These are phyloP conservation scores for Sminthurides aquaticus DNA, from an alignment of 2,888 invertebrate species.

Conservation along the genomic window DNA sequence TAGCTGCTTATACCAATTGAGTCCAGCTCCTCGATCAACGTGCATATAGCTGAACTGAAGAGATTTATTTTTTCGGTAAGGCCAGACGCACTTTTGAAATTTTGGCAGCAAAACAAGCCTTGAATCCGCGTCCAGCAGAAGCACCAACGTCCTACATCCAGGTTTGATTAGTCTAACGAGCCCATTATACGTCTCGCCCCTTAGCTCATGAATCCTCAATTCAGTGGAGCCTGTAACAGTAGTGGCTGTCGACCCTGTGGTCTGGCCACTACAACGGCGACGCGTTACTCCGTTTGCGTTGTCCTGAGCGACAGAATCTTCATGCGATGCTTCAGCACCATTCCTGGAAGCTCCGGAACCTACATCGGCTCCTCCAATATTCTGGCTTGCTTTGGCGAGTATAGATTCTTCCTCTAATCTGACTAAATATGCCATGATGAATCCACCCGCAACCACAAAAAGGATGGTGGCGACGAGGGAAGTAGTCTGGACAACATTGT, in stretches of 20 bases:
- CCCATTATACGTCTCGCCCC: slow-evolving; percentile 91
- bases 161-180: slow-evolving; percentile 85
- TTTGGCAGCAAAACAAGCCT: slow-evolving; percentile 77
- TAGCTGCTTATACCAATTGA: slow-evolving; percentile 87
- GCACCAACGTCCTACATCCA: slow-evolving; percentile 85
- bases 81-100: slow-evolving; percentile 90
- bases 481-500: slow-evolving; percentile 69
- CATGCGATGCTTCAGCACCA: neutral
- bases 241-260: slow-evolving; percentile 20
- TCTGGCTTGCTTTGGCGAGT: slow-evolving; percentile 37
- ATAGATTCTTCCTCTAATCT: slow-evolving; percentile 30
- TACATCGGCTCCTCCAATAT: slow-evolving; percentile 9
- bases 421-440: slow-evolving; percentile 76
- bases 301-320: neutral
- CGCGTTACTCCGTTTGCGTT: neutral
- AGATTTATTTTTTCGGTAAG: slow-evolving; percentile 93
- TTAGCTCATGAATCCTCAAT: slow-evolving; percentile 77
- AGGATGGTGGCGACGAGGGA: slow-evolving; percentile 70
- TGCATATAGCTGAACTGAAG: slow-evolving; percentile 88
- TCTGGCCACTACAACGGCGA: slow-evolving; percentile 46
- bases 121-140: slow-evolving; percentile 82
- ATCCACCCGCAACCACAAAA: slow-evolving; percentile 70
- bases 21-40: slow-evolving; percentile 70
- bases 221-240: slow-evolving; percentile 53
- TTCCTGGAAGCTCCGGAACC: slow-evolving; percentile 12